A percentile compares a stretch with the other conserved stretches of the same genome.
Conservation (phyloP, 2,113 vertebrate species). For the Dascyllus trimaculatus region DNA sequence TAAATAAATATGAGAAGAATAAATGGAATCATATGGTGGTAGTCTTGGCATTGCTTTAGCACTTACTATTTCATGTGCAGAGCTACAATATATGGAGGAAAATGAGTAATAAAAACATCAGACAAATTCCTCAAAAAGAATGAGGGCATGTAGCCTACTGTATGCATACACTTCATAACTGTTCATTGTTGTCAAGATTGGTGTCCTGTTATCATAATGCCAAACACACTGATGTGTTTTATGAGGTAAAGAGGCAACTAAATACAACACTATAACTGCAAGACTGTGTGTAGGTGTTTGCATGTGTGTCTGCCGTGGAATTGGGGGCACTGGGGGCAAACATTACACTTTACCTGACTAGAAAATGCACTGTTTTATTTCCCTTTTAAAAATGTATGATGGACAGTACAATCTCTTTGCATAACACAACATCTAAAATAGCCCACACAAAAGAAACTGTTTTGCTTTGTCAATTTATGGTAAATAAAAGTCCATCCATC, state of each 20-base stretch:
- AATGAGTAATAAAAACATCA: constrained; percentile 21
- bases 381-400: constrained; percentile 53
- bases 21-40: constrained; percentile 60
- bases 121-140: constrained; percentile 30
- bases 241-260: constrained; percentile 18
- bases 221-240: constrained; percentile 2
- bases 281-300: constrained; percentile 1
- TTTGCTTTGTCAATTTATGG: constrained; percentile 6
- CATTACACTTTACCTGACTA: constrained; percentile 28
- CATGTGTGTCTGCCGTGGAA: not conserved
- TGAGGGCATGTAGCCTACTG: constrained; percentile 3
- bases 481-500: constrained; percentile 3
- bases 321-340: constrained; percentile 19
- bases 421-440: constrained; percentile 37
- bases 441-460: constrained; percentile 21
- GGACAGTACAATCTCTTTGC: constrained; percentile 30
- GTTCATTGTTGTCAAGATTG: constrained; percentile 13
- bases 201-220: constrained; percentile 17
- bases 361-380: constrained; percentile 37
- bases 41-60: constrained; percentile 48
- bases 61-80: constrained; percentile 11
- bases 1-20: constrained; percentile 75
- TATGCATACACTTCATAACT: constrained; percentile 15
- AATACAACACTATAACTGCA: constrained; percentile 26
- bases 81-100: constrained; percentile 31